Evolutionary conservation across 2,113 vertebrate species (phyloP).

Genomic region (Boulengeromyrus knoepffleri): DNA sequence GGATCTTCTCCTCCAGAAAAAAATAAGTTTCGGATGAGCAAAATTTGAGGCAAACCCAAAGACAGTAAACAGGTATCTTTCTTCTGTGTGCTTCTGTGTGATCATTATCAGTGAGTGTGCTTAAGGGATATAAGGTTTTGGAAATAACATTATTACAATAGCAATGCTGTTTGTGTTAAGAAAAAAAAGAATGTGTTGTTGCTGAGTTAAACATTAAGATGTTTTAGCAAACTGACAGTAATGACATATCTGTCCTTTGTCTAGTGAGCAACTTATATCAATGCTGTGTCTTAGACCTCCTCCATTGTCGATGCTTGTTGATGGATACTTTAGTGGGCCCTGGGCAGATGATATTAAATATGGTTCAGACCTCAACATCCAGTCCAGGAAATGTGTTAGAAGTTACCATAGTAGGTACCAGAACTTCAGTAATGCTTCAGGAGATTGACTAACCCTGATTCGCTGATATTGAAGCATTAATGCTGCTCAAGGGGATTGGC

Average conservation of each 20-base stretch:
- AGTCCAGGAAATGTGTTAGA: neutral
- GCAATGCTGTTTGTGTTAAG: neutral
- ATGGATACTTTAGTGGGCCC: neutral
- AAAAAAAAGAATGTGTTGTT: neutral
- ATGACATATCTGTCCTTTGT: neutral
- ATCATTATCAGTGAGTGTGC: neutral
- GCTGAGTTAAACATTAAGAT: neutral
- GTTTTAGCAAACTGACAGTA: neutral
- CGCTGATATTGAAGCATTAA: neutral
- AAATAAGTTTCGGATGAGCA: conserved; percentile 37
- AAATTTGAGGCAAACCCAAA: neutral
- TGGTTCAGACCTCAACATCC: neutral
- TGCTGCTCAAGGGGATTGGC: neutral
- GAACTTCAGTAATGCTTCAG: neutral
- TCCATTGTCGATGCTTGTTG: neutral
- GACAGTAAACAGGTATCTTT: neutral
- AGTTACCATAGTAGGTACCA: neutral
- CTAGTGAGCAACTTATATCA: neutral
- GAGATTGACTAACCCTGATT: neutral
- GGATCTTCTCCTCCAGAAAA: conserved; percentile 38
- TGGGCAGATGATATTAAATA: neutral
- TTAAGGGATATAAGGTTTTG: neutral
- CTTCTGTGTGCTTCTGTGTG: neutral
- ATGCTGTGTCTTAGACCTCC: neutral
- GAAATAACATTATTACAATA: neutral